Evolutionary conservation across 2,888 invertebrate species (phyloP), one percentile per base, ranked within the genome.

Genomic region (Cryptophagus acutangulus): DNA sequence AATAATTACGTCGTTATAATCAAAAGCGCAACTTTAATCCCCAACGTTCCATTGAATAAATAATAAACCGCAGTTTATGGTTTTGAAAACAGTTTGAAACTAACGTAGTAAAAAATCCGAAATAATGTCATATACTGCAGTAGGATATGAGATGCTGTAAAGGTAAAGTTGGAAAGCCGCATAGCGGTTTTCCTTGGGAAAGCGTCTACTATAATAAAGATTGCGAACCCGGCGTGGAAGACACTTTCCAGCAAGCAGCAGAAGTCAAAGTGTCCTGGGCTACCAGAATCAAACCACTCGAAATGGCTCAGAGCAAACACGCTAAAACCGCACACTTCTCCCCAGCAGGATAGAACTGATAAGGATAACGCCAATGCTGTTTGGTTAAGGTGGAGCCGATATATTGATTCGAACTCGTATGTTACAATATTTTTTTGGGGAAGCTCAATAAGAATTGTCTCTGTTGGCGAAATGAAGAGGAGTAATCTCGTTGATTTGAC

Each of bases 331-430:
- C 45, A 12, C 13, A 13, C 31, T 40, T 51, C 54, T 51, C 49
- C 31, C 12, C 51, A 51, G n/a, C n/a, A n/a, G n/a, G 54, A 52
- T 52, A 44, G 42, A 44, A 34, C 43, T 40, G 52, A 51, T 49
- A 49, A 52, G 45, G 46, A 46, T 51, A 54, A 31, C 31, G 31
- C 31, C 31, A 31, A 31, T 8, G 13, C 31, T 15, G 16, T 16
- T 31, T 31, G 31, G 31, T 13, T 31, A 31, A 31, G 31, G 31
- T 31, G 9, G n/a, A n/a, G n/a, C n/a, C n/a, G n/a, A n/a, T n/a
- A n/a, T n/a, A n/a, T n/a, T n/a, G n/a, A n/a, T n/a, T n/a, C n/a
- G n/a, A n/a, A n/a, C n/a, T n/a, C n/a, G n/a, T n/a, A n/a, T n/a
- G n/a, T n/a, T n/a, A n/a, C n/a, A n/a, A n/a, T n/a, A n/a, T n/a